phyloP scores from a whole-genome alignment of 92 coral and sea anemone genomes.

The Porites evermanni region DNA sequence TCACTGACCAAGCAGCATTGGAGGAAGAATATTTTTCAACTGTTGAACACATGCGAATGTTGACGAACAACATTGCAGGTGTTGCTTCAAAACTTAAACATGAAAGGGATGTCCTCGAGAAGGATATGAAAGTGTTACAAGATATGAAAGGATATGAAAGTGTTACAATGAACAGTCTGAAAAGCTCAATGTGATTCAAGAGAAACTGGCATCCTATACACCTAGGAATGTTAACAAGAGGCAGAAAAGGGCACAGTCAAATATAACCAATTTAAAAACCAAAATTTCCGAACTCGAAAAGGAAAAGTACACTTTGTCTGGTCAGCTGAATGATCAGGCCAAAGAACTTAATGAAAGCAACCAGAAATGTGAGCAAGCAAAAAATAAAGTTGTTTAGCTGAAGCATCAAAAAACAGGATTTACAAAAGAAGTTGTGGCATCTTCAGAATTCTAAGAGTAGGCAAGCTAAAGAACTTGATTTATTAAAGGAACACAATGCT shows the following conservation, averaged over 20 bases:
- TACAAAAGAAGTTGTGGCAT: slow-evolving; percentile 13
- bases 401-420: slow-evolving; percentile 17
- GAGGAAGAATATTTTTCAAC: slow-evolving; percentile 26
- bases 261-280: slow-evolving; percentile 19
- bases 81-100: neutral
- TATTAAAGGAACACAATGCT: slow-evolving; percentile 31
- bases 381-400: slow-evolving; percentile 17
- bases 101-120: neutral
- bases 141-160: no score
- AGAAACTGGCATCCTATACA: slow-evolving; percentile 31
- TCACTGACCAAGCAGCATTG: slow-evolving; percentile 19
- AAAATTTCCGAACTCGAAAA: slow-evolving; percentile 24
- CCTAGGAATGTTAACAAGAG: slow-evolving; percentile 37
- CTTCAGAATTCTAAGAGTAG: slow-evolving; percentile 1
- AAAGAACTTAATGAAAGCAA: slow-evolving; percentile 23
- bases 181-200: slow-evolving; percentile 25
- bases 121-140: slow-evolving; percentile 15
- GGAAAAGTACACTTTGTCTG: slow-evolving; percentile 37
- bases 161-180: slow-evolving; percentile 15
- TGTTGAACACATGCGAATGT: slow-evolving; percentile 32
- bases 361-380: slow-evolving; percentile 4
- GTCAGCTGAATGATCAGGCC: neutral
- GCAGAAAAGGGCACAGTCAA: slow-evolving; percentile 13
- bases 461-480: slow-evolving; percentile 19
- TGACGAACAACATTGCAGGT: slow-evolving; percentile 23